Evolutionary conservation across 2,113 vertebrate genomes (phyloP).

Genomic region (Etheostoma cragini): DNA sequence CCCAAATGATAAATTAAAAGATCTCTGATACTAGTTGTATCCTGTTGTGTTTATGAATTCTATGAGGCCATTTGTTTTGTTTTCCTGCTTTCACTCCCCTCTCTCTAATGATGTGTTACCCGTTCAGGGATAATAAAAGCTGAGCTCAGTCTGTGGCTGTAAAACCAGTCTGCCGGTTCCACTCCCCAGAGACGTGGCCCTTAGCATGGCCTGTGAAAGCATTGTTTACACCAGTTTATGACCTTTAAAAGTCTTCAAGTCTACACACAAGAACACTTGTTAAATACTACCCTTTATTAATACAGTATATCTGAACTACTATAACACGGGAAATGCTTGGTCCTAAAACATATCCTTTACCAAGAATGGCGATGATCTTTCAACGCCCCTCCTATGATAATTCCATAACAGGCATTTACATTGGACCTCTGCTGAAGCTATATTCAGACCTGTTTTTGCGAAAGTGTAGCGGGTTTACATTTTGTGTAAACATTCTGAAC

Average conservation of each 20-base stretch:
- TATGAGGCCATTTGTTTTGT: conserved; percentile 69
- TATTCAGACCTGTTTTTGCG: conserved; percentile 45
- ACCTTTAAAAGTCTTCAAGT: conserved; percentile 69
- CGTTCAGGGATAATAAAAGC: conserved; percentile 69
- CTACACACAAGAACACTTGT: conserved; percentile 64
- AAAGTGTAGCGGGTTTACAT: conserved; percentile 37
- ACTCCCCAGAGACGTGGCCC: conserved; percentile 63
- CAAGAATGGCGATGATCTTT: conserved; percentile 3
- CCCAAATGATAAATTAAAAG: conserved; percentile 74
- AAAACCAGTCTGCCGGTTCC: conserved; percentile 61
- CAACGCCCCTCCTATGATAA: background rate
- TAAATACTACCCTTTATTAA: conserved; percentile 73
- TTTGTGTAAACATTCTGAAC: conserved; percentile 51
- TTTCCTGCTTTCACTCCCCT: conserved; percentile 39
- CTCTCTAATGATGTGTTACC: conserved; percentile 59
- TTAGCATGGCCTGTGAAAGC: conserved; percentile 58
- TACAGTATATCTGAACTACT: conserved; percentile 37
- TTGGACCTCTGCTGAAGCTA: conserved; percentile 38
- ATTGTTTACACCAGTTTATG: conserved; percentile 75
- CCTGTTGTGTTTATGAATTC: conserved; percentile 64
- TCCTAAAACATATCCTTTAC: background rate
- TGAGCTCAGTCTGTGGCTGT: conserved; percentile 51
- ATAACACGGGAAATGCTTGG: conserved; percentile 30
- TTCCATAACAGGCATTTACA: conserved; percentile 31
- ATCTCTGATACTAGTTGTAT: conserved; percentile 29